Percentiles rank a stretch among this genome's conserved stretches.
These are phyloP conservation scores for Caenorhabditis sp. DNA, from an alignment of 2,888 invertebrate species.

Conservation along the genomic window DNA sequence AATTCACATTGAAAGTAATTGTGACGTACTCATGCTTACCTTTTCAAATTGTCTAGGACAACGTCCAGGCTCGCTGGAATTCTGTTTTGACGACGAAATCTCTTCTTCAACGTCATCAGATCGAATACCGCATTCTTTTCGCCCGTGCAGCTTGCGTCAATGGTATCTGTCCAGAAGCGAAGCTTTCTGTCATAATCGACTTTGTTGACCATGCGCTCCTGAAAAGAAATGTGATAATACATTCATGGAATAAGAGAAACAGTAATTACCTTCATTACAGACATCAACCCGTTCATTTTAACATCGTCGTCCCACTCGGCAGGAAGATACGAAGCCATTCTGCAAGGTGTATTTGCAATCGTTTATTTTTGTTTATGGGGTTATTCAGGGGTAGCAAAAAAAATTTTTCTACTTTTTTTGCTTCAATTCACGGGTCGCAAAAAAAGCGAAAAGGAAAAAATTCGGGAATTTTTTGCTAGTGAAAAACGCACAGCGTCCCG, in stretches of 20 bases:
- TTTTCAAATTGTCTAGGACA: constrained; percentile 75
- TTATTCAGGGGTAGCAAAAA: too few species aligned
- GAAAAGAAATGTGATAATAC: constrained; percentile 24
- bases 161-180: constrained; percentile 76
- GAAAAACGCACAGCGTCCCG: too few species aligned
- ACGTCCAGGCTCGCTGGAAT: constrained; percentile 76
- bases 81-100: constrained; percentile 76
- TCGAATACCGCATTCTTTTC: constrained; percentile 74
- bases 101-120: constrained; percentile 71
- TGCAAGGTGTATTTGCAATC: too few species aligned
- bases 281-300: constrained; percentile 78
- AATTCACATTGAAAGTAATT: background rate
- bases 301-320: constrained; percentile 68
- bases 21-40: constrained; percentile 52
- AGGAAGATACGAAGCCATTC: constrained; percentile 60
- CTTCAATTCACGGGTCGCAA: too few species aligned
- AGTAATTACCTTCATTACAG: constrained; percentile 71
- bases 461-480: too few species aligned
- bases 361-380: too few species aligned
- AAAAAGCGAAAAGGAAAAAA: too few species aligned
- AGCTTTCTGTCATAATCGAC: constrained; percentile 79
- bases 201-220: constrained; percentile 77
- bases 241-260: background rate
- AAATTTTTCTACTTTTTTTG: too few species aligned
- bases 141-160: constrained; percentile 70